Base-by-base conservation (phyloP, 2,888 invertebrate species). In the Apodemia hepburni region DNA sequence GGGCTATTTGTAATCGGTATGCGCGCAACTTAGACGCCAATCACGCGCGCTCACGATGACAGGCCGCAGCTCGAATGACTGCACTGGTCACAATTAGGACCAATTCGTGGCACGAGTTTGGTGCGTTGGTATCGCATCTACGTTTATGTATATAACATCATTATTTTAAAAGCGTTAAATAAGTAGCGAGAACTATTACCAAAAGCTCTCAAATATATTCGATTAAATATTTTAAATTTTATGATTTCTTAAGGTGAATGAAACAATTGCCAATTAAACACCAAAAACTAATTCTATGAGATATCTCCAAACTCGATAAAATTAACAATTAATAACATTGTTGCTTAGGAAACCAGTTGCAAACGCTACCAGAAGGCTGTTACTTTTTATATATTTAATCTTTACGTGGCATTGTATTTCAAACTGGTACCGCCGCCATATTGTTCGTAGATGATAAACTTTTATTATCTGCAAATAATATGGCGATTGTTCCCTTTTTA, bases 251-350 rank as follows among this genome's bases (percentile, higher is more conserved):
- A n/a, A 57, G 57, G 29, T 57, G 7, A 57, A 2, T 57, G 57
- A 8, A 29, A 57, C 57, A 57, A 57, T 57, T 57, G 57, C 15
- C 57, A 27, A 57, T 57, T 29, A 57, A 29, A 8, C n/a, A 15
- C 57, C 29, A 57, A 57, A 57, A 57, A 57, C n/a, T 57, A 29
- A 29, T 29, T 29, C 29, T 57, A 29, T 29, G 51, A 51, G 29
- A 27, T 27, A 27, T n/a, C 15, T 29, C 8, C 27, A 3, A n/a
- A n/a, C n/a, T 29, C 27, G 22, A 15, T 27, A 5, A 27, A 54
- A 54, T 57, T 54, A 27, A 27, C 57, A 57, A 27, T 49, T 49
- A 11, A 18, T 54, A 27, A 54, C 54, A 54, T 54, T 54, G 27
- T 54, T 54, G 54, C 54, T 27, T 22, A 54, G 54, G 12, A 15